Evolutionary conservation across 2,797 vertebrate genomes (phyloP).

Genomic region (Natrix natrix): DNA sequence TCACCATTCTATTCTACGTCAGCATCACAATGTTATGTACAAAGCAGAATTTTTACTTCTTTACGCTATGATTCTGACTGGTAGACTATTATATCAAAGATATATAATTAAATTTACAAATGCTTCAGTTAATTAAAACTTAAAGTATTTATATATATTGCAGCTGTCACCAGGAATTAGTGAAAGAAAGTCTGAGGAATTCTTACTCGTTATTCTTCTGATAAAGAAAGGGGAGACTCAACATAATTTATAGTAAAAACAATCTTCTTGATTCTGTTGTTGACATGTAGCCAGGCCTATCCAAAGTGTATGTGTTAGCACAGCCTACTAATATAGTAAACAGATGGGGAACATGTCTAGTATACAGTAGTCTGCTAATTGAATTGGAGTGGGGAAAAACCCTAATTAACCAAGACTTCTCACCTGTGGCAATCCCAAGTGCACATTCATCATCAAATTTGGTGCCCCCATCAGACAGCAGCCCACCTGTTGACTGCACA

Average conservation of each 20-base stretch:
- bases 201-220: not conserved
- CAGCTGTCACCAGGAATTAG: not conserved
- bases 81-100: not conserved
- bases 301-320: constrained; percentile 31
- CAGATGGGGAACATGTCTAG: constrained; percentile 57
- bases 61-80: not conserved
- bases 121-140: not conserved
- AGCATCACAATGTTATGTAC: not conserved
- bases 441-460: constrained; percentile 33
- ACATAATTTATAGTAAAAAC: constrained; percentile 7
- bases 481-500: constrained; percentile 46
- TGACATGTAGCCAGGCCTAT: constrained; percentile 22
- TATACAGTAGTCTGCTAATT: constrained; percentile 50
- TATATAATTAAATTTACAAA: not conserved
- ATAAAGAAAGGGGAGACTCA: not conserved
- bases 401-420: constrained; percentile 60
- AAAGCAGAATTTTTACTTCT: not conserved
- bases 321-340: constrained; percentile 3
- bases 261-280: not conserved
- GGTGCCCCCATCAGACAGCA: constrained; percentile 30
- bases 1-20: not conserved
- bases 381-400: constrained; percentile 44
- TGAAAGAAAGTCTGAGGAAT: not conserved
- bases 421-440: constrained; percentile 55
- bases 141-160: not conserved